A percentile compares a stretch with the other conserved stretches of the same genome.
These are phyloP conservation scores for Venturia canescens DNA, from an alignment of 1,140 invertebrate genomes.

Conservation along the genomic window DNA sequence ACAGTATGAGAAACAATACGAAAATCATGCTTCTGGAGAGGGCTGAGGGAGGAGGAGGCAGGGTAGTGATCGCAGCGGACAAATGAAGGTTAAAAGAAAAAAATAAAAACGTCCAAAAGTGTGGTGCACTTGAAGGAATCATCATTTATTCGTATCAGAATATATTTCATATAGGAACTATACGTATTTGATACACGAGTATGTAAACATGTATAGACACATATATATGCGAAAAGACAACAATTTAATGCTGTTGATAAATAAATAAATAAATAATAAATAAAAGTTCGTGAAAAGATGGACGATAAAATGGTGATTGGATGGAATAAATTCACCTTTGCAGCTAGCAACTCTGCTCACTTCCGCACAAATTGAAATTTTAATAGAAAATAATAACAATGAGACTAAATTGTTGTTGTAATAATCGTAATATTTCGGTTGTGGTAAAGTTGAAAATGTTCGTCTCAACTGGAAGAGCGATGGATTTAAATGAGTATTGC, in stretches of 20 bases:
- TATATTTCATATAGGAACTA: background rate
- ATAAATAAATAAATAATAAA: background rate
- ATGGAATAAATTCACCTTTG: background rate
- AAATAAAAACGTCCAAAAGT: background rate
- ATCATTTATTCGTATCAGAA: slow-evolving; percentile 56
- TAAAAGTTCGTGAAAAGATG: background rate
- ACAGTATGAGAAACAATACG: too few relatives aligned
- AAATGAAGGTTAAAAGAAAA: background rate
- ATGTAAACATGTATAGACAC: background rate
- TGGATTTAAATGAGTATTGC: too few relatives aligned
- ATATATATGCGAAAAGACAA: slow-evolving; percentile 4
- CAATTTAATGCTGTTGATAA: background rate
- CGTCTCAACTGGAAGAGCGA: too few relatives aligned
- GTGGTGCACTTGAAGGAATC: slow-evolving; percentile 21
- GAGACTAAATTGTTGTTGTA: too few relatives aligned
- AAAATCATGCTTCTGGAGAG: too few relatives aligned
- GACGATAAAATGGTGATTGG: background rate
- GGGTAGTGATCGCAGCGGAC: background rate
- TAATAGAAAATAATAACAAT: too few relatives aligned
- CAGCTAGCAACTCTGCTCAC: too few relatives aligned
- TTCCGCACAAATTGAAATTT: too few relatives aligned
- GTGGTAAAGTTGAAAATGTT: too few relatives aligned
- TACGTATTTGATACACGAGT: background rate
- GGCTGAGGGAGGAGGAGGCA: background rate
- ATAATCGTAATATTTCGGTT: too few relatives aligned